phyloP scores from a whole-genome alignment of 2,113 vertebrate species.

The Dasyurus viverrinus region DNA sequence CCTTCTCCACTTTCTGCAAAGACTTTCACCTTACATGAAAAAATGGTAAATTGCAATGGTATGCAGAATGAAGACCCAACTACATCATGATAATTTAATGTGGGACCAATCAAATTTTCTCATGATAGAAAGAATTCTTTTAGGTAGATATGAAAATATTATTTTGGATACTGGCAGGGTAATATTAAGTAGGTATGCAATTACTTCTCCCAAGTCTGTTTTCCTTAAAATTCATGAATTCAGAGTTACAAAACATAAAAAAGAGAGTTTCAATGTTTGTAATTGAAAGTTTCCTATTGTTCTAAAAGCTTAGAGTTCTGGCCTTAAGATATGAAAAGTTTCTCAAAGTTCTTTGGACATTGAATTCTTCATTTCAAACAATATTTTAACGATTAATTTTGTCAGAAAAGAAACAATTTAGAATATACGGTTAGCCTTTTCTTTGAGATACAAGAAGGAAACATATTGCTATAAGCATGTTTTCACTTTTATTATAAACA shows the following conservation, averaged over 20 bases:
- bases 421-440: constrained; percentile 33
- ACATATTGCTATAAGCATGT: constrained; percentile 1
- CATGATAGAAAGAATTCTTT: neutral
- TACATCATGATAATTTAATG: neutral
- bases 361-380: constrained; percentile 8
- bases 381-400: constrained; percentile 60
- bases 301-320: constrained; percentile 31
- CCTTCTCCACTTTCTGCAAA: neutral
- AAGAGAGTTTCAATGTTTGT: constrained; percentile 43
- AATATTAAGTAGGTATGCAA: neutral
- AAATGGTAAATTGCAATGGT: neutral
- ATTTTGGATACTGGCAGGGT: neutral
- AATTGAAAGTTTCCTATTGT: constrained; percentile 28
- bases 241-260: constrained; percentile 40
- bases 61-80: neutral
- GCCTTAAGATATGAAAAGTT: constrained; percentile 42
- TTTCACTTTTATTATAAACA: constrained; percentile 53
- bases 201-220: constrained; percentile 12
- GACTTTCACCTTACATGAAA: neutral
- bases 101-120: neutral
- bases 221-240: constrained; percentile 63
- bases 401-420: constrained; percentile 52
- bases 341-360: constrained; percentile 49
- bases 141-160: constrained; percentile 17
- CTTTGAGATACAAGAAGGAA: constrained; percentile 34